phyloP scores from a whole-genome alignment of 2,888 invertebrate species.

The Chrysolina haemoptera region DNA sequence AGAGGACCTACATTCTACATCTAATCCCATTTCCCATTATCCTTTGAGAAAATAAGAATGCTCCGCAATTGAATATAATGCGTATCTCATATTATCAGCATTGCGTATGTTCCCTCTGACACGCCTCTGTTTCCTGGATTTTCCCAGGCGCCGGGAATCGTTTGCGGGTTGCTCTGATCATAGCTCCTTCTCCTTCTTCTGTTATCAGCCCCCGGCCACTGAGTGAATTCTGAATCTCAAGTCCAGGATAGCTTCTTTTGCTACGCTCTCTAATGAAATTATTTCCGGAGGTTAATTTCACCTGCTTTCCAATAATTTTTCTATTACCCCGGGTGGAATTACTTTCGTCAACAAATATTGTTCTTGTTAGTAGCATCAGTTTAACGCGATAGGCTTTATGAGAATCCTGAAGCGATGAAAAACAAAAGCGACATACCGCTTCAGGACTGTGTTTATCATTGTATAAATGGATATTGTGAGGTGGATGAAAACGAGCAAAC shows the following conservation, averaged over 20 bases:
- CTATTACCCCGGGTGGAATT: not conserved
- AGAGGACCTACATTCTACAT: too few relatives aligned
- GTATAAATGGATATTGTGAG: not conserved
- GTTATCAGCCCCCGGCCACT: slow-evolving; percentile 5
- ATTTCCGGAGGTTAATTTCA: not conserved
- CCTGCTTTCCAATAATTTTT: slow-evolving; percentile 4
- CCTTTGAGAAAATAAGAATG: too few relatives aligned
- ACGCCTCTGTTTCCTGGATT: slow-evolving; percentile 2
- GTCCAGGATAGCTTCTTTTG: slow-evolving; percentile 15
- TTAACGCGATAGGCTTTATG: slow-evolving; percentile 2
- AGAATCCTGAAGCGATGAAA: not conserved
- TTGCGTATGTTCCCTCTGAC: not conserved
- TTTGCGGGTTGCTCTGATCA: not conserved
- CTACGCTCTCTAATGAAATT: not conserved
- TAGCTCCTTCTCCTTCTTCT: slow-evolving; percentile 9
- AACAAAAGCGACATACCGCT: not conserved
- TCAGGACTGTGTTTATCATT: not conserved
- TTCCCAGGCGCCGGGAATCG: not conserved
- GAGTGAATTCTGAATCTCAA: slow-evolving; percentile 13
- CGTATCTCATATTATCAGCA: not conserved
- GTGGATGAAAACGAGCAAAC: not conserved
- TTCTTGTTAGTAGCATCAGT: not conserved
- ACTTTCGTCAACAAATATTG: slow-evolving; percentile 6
- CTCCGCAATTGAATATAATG: too few relatives aligned
- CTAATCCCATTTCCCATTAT: too few relatives aligned